Evolutionary conservation across 2,888 invertebrate species (phyloP), one percentile per base, ranked within the genome.

Genomic region (Macrophya annulata): DNA sequence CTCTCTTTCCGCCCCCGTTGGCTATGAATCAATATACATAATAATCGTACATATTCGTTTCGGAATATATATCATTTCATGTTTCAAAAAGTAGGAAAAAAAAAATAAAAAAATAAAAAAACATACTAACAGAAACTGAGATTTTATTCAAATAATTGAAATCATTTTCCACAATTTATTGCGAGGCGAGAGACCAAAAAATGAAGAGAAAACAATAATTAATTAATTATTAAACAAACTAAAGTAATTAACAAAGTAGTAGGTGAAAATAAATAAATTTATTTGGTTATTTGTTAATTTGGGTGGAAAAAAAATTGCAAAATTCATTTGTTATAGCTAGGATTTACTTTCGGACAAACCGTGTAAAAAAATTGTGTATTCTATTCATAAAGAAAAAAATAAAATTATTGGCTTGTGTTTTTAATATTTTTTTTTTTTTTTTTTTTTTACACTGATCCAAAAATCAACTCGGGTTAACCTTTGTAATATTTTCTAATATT

Each of bases 11-110:
- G 12, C 17, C 25, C 21, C 79, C 76, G 48, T 25, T 48, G 76
- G 81, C 62, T 21, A 43, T 81, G 81, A 81, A 81, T 81, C 81
- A 81, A 81, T 81, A 62, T 81, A 37, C 17, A 51, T 62, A 17
- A 59, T 59, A 62, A 21, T 25, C 43, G 40, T 59, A n/a, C 62
- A 43, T 55, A 81, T 81, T 81, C 62, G 62, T 62, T 59, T 43
- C 59, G 59, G 43, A 21, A 31, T 31, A 31, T 31, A 31, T 62
- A 43, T 59, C 40, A 81, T 81, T 81, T 62, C 43, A 62, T 62
- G 62, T 81, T 31, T 3, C 31, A 31, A 31, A 31, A 31, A 2
- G 31, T 31, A 31, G n/a, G n/a, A 31, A 9, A 55, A 55, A 55
- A 59, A 21, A 74, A 17, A 10, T 72, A 15, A 9, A 43, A 71